Conservation (phyloP, 2,797 vertebrate species). For the Odontamblyopus rebecca region DNA sequence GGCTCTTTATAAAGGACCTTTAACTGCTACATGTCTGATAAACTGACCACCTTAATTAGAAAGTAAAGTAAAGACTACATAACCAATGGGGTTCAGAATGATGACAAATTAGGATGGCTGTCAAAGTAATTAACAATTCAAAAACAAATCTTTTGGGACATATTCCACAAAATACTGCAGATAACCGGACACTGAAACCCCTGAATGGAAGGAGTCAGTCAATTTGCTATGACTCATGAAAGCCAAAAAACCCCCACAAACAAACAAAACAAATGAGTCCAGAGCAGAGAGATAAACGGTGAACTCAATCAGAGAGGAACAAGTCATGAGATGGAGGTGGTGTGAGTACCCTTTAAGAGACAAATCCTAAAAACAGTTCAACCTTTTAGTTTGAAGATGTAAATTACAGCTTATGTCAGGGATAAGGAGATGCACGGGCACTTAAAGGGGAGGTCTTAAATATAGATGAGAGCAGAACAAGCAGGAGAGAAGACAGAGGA, state of each 20-base stretch:
- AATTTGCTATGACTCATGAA: not conserved
- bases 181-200: no score
- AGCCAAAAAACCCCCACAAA: not conserved
- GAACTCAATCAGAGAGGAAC: slow-evolving; percentile 12
- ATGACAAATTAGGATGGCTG: no score
- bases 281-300: slow-evolving; percentile 8
- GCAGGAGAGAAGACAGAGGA: slow-evolving; percentile 16
- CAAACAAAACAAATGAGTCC: slow-evolving; percentile 17
- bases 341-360: slow-evolving; percentile 29
- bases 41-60: no score
- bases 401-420: slow-evolving; percentile 49
- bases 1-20: no score
- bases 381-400: slow-evolving; percentile 30
- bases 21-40: no score
- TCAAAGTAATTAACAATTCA: no score
- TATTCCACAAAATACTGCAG: no score
- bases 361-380: slow-evolving; percentile 44
- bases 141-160: no score
- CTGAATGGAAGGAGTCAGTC: no score
- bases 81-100: no score
- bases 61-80: no score
- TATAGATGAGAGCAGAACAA: slow-evolving; percentile 44
- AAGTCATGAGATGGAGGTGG: slow-evolving; percentile 6
- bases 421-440: slow-evolving; percentile 40
- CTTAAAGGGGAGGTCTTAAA: slow-evolving; percentile 56